Evolutionary conservation across 2,888 invertebrate genomes (phyloP), one percentile per base, ranked within the genome.

Genomic region (Dione juno): DNA sequence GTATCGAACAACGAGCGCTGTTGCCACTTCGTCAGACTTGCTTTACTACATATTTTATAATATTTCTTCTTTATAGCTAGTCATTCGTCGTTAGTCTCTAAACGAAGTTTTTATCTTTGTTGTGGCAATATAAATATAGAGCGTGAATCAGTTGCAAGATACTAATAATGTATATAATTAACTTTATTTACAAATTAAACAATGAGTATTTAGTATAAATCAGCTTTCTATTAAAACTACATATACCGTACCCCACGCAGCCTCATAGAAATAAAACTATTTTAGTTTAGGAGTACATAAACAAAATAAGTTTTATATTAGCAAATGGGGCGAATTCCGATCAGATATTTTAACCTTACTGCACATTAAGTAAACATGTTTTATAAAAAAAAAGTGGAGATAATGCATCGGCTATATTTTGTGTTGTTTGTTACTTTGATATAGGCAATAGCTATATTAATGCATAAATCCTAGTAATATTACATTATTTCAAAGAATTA

Each of bases 1-100:
- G 76, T 81, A 82, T 81, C 77, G 80, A 80, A 77, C 81, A 80
- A 78, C 79, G 78, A 71, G 87, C 85, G 84, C 69, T 77, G 88
- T 88, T 88, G 88, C 88, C 87, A 77, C 80, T 86, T 78, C 75
- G 86, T 76, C 75, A 79, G 77, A 78, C 78, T 82, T 79, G 80
- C 81, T 81, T 78, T 78, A 79, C 80, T 77, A 72, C 75, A 75
- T 78, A 78, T 77, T 80, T 77, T 76, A 74, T 76, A 72, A 77
- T 74, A 76, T 77, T 76, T 74, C 72, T 75, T 76, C 76, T 76
- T 74, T 73, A 75, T 65, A 73, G 74, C 71, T 64, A 70, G 71
- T 72, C 71, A 72, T 69, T 70, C 58, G 65, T 66, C 71, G 69
- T 61, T 67, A 61, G 59, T 70, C 65, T 69, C 57, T 63, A 52